Conservation (phyloP, 2,113 vertebrate species). For the Ceuthmochares aereus region DNA sequence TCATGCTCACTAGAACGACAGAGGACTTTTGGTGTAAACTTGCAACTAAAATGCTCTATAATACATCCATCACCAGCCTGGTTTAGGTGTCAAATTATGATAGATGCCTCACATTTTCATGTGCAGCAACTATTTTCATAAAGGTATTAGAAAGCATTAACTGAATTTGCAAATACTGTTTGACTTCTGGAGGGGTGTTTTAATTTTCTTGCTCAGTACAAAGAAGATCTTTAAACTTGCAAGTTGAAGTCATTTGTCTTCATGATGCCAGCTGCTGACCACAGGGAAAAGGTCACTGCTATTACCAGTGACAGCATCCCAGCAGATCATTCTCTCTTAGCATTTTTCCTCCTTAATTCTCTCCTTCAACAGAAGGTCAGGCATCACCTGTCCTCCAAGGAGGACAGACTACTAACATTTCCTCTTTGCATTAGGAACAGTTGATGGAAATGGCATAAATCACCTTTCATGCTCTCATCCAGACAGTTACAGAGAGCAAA, state of each 20-base stretch:
- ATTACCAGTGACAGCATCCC: not conserved
- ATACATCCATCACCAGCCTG: not conserved
- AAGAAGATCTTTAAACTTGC: constrained; percentile 17
- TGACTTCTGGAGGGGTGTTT: not conserved
- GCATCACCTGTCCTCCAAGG: not conserved
- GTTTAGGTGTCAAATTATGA: not conserved
- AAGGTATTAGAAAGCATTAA: not conserved
- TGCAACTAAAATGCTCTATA: not conserved
- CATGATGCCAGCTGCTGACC: constrained; percentile 46
- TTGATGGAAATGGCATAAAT: constrained; percentile 33
- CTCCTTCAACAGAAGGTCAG: constrained; percentile 39
- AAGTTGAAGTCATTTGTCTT: constrained; percentile 51
- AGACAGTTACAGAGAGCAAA: not conserved
- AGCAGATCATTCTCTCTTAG: constrained; percentile 12
- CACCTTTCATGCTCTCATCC: not conserved
- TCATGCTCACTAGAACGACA: not conserved
- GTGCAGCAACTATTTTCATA: not conserved
- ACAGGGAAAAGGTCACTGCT: constrained; percentile 54
- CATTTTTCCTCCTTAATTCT: constrained; percentile 20
- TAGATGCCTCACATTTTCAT: not conserved
- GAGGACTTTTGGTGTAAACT: not conserved
- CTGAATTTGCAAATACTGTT: not conserved
- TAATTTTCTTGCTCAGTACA: not conserved
- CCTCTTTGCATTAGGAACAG: constrained; percentile 25
- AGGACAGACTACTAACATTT: constrained; percentile 38